Conservation (phyloP, 2,113 vertebrate genomes). For the Cranoglanis bouderius region DNA sequence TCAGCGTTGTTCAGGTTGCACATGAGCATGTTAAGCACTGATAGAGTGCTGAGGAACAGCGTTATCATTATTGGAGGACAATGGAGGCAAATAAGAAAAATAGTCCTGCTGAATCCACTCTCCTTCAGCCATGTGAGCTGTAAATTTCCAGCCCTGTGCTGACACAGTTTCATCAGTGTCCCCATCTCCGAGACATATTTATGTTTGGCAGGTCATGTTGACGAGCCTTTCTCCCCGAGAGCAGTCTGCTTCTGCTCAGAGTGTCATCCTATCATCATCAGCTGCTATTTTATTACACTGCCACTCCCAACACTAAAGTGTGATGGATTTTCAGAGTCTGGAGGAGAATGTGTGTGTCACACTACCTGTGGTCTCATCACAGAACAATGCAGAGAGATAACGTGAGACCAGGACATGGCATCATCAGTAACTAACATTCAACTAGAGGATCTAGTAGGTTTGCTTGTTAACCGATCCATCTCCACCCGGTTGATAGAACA, state of each 20-base stretch:
- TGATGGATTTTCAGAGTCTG: constrained; percentile 37
- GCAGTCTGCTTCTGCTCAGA: not conserved
- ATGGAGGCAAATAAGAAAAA: constrained; percentile 1
- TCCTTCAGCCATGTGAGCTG: not conserved
- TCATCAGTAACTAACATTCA: constrained; percentile 4
- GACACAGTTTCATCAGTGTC: constrained; percentile 27
- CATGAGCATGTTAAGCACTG: not conserved
- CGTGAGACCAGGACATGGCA: not conserved
- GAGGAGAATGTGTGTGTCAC: constrained; percentile 5
- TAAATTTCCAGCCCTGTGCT: constrained; percentile 38
- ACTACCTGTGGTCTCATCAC: not conserved
- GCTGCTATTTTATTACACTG: constrained; percentile 35
- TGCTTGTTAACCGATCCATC: constrained; percentile 40
- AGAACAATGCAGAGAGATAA: not conserved
- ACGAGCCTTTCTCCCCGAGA: not conserved
- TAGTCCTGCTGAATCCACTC: not conserved
- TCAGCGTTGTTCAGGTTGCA: not conserved
- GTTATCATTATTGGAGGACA: constrained; percentile 24
- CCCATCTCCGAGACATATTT: constrained; percentile 33
- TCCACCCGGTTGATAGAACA: constrained; percentile 24
- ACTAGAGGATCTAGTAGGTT: not conserved
- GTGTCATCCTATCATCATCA: constrained; percentile 42
- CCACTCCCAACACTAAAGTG: constrained; percentile 37
- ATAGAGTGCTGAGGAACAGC: constrained; percentile 17
- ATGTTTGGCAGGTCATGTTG: constrained; percentile 8